phyloP scores from a whole-genome alignment of 2,888 invertebrate species.

The Anaspis maculata region DNA sequence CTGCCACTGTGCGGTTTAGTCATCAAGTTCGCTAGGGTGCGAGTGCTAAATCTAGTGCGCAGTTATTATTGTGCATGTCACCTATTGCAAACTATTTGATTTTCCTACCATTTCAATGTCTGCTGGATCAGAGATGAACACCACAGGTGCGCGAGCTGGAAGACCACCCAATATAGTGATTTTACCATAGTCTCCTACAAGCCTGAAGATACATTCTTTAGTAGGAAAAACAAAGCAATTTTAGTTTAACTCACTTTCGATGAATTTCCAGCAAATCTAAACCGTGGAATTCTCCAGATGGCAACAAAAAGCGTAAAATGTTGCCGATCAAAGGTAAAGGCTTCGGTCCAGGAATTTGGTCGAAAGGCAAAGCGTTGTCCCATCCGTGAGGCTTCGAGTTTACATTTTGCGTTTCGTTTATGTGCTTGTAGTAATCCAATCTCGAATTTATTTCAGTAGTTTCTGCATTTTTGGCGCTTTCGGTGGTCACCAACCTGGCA shows the following conservation, averaged over 20 bases:
- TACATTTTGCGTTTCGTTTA: slow-evolving; percentile 1
- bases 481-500: not conserved
- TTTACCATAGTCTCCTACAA: slow-evolving; percentile 36
- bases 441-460: slow-evolving; percentile 1
- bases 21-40: no score
- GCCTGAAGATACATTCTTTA: slow-evolving; percentile 16
- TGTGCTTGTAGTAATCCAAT: slow-evolving; percentile 5
- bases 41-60: no score
- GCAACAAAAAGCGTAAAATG: slow-evolving; percentile 26
- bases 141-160: slow-evolving; percentile 14
- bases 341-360: slow-evolving; percentile 28
- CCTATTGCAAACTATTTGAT: not conserved
- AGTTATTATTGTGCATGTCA: no score
- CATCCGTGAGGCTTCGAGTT: slow-evolving; percentile 24
- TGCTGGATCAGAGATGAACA: slow-evolving; percentile 43
- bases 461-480: not conserved
- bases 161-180: slow-evolving; percentile 42
- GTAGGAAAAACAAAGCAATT: not conserved
- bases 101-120: slow-evolving; percentile 37
- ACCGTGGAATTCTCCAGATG: slow-evolving; percentile 25
- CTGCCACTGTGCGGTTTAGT: no score
- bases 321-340: slow-evolving; percentile 31
- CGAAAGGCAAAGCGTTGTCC: slow-evolving; percentile 25
- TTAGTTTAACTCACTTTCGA: slow-evolving; percentile 13
- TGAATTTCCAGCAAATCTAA: slow-evolving; percentile 17